Conservation (phyloP, 2,113 vertebrate species). For the Haemorhous mexicanus region DNA sequence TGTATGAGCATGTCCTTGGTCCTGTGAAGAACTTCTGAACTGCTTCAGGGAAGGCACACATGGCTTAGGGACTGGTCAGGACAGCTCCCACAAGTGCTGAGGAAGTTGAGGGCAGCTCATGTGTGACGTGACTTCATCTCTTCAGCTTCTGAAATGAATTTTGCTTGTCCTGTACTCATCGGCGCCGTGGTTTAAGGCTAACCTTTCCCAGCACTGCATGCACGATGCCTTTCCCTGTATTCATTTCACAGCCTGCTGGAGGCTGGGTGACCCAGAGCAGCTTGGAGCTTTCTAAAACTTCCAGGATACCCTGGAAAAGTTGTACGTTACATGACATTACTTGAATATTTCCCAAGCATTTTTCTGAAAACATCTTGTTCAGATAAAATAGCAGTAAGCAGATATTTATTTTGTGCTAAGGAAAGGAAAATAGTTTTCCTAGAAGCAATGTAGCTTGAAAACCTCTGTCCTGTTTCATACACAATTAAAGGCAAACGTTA, state of each 20-base stretch:
- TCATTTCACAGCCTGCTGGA: neutral
- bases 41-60: neutral
- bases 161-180: neutral
- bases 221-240: neutral
- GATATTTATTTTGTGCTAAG: neutral
- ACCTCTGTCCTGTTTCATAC: neutral
- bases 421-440: neutral
- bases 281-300: neutral
- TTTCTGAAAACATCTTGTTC: neutral
- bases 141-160: neutral
- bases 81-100: neutral
- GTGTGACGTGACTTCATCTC: neutral
- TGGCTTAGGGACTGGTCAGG: neutral
- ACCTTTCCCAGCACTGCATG: neutral
- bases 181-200: neutral
- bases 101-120: neutral
- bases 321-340: neutral
- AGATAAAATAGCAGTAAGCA: neutral
- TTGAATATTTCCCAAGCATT: neutral
- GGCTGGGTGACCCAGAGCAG: neutral
- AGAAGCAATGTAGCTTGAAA: neutral
- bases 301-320: neutral
- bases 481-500: neutral
- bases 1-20: neutral
- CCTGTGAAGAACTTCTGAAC: neutral